Evolutionary conservation across 1,140 invertebrate genomes (phyloP), one percentile per base, ranked within the genome.

Genomic region (Holcopasites calliopsidis): DNA sequence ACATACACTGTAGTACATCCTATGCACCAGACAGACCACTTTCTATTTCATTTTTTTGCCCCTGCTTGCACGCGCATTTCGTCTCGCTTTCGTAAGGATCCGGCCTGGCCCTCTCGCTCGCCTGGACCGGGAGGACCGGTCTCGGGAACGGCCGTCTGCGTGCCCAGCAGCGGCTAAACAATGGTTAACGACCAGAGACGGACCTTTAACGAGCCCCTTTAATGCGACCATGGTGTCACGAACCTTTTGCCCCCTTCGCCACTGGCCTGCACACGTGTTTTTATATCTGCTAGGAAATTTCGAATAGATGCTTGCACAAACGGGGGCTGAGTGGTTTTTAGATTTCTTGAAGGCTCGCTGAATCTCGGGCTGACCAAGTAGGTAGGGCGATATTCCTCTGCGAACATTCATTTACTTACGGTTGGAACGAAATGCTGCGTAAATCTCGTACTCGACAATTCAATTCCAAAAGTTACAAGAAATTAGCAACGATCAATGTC

Each of bases 21-120:
- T 86, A 47, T 89, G 87, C 87, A 91, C 91, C 85, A 88, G 90
- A 89, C 86, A 87, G 83, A 92, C 91, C 88, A 90, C 90, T 92
- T 91, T 91, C 89, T 90, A 90, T 89, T 90, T 90, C 85, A 84
- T 88, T 87, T 90, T 86, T 88, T 90, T 75, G 18, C 28, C 62
- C 42, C 31, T 52, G 28, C 68, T 68, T 62, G 54, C n/a, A 42
- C 61, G 44, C 74, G 62, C n/a, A n/a, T n/a, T 58, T 28, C 60
- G 47, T 77, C 54, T 69, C 58, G 50, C 52, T 65, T 47, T 13
- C 7, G 11, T 23, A 38, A 66, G 33, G 64, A 52, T 38, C 64
- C n/a, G n/a, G n/a, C n/a, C 16, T 8, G 64, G 64, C 47, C 57
- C n/a, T 64, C 28, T 21, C 28, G 42, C 31, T 13, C 47, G 52